A percentile compares a stretch with the other conserved stretches of the same genome.
Conservation (phyloP, 2,888 invertebrate genomes). For the Caenorhabditis angaria region DNA sequence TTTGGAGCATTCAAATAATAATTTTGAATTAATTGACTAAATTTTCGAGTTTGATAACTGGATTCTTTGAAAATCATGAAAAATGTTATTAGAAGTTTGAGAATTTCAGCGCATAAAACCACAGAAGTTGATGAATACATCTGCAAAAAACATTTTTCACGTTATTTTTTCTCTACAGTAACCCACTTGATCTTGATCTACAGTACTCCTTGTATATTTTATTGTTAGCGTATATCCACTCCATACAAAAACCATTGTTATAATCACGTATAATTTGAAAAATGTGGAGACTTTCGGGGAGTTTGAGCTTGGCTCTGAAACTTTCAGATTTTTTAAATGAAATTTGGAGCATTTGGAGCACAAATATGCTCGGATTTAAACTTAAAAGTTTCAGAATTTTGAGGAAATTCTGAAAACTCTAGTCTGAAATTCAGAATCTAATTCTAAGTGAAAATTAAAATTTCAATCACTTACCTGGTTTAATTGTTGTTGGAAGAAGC, state of each 20-base stretch:
- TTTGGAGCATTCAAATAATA: slow-evolving; percentile 68
- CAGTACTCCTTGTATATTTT: slow-evolving; percentile 67
- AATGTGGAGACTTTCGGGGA: not conserved
- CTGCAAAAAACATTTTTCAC: slow-evolving; percentile 20
- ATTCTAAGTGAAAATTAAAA: slow-evolving; percentile 10
- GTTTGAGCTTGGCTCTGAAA: slow-evolving; percentile 5
- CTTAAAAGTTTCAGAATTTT: not conserved
- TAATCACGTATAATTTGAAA: slow-evolving; percentile 66
- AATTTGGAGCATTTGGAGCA: too few relatives aligned
- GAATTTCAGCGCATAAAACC: slow-evolving; percentile 67
- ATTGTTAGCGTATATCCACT: slow-evolving; percentile 71
- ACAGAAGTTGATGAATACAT: slow-evolving; percentile 67
- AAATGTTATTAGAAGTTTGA: slow-evolving; percentile 65
- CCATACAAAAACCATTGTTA: slow-evolving; percentile 70
- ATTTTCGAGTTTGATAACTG: slow-evolving; percentile 34
- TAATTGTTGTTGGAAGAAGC: slow-evolving; percentile 13
- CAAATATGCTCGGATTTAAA: too few relatives aligned
- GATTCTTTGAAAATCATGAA: slow-evolving; percentile 59
- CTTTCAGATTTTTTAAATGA: not conserved
- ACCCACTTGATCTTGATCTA: slow-evolving; percentile 55
- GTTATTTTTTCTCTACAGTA: too few relatives aligned
- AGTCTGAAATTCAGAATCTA: too few relatives aligned
- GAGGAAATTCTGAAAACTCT: slow-evolving; percentile 1
- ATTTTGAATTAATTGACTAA: slow-evolving; percentile 45
- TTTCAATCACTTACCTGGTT: not conserved